A percentile compares a stretch with the other conserved stretches of the same genome.
Evolutionary conservation across 2,113 vertebrate species (phyloP).

Genomic region (Laticauda laticaudata): DNA sequence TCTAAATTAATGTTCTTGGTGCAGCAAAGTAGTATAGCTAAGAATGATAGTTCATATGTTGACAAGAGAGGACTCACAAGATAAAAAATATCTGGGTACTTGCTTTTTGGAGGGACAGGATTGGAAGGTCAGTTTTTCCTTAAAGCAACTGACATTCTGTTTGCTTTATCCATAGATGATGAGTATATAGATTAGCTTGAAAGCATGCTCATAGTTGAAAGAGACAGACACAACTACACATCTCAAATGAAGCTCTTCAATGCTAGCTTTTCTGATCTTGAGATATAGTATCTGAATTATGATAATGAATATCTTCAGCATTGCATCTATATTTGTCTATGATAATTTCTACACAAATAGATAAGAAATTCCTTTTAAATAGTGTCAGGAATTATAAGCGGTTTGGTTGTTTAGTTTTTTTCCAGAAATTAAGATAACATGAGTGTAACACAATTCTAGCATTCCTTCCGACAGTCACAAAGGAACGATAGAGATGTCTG

Average conservation of each 20-base stretch:
- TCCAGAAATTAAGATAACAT: not conserved
- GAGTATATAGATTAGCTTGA: not conserved
- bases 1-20: not conserved
- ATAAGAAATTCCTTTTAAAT: not conserved
- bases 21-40: not conserved
- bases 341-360: not conserved
- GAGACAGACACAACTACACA: not conserved
- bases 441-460: not conserved
- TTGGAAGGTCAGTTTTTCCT: not conserved
- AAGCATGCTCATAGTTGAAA: not conserved
- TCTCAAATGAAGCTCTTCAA: not conserved
- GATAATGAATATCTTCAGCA: not conserved
- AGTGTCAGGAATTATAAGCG: not conserved
- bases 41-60: not conserved
- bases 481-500: not conserved
- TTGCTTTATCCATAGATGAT: not conserved
- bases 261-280: not conserved
- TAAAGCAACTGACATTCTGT: not conserved
- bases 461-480: not conserved
- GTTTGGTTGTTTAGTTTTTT: not conserved
- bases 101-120: not conserved
- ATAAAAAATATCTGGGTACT: not conserved
- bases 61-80: not conserved
- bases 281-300: not conserved
- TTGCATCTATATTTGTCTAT: not conserved